Base-by-base conservation (phyloP, 64 coral and sea anemone genomes). In the Montipora sp. region DNA sequence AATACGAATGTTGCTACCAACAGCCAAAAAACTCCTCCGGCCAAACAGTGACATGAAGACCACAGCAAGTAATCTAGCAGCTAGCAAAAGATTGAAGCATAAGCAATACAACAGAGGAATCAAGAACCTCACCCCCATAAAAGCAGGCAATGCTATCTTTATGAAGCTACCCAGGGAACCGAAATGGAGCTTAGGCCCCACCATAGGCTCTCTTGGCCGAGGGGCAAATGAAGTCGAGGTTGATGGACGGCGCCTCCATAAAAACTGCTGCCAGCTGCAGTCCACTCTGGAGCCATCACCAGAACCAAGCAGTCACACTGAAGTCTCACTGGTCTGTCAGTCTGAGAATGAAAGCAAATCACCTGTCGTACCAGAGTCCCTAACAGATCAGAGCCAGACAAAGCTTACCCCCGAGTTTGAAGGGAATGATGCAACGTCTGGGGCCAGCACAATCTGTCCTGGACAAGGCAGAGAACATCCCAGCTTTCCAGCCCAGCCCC, bases 291-390 rank as follows among this genome's bases (percentile, higher is more conserved):
- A 89, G 75, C 19, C 72, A 59, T 63, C 58, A 60, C 71, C 71
- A 71, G 83, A 72, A 87, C 83, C 43, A 87, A 87, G 83, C 36
- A 87, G 49, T 65, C 23, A 43, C 63, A 71, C 13, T 87, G 63
- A 87, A 87, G 59, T 65, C 83, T 12, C 83, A 72, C 27, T 36
- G 36, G 36, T 36, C 36, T 36, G 36, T 36, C 83, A 87, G 83
- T n/a, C 83, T 87, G 83, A 87, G 66, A 87, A 87, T 45, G 61
- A 87, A 87, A 87, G 83, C 83, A 87, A 69, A 45, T 11, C 83
- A 87, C 36, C 36, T 36, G 36, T 36, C 0, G 36, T 36, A 36
- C 36, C 36, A 36, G 36, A 36, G 36, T 36, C 60, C 83, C 58
- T 49, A 7, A 48, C 19, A 14, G 11, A 14, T 44, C 23, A 48